Conservation (phyloP, 2,888 invertebrate genomes). For the Calliopum simillimum region DNA sequence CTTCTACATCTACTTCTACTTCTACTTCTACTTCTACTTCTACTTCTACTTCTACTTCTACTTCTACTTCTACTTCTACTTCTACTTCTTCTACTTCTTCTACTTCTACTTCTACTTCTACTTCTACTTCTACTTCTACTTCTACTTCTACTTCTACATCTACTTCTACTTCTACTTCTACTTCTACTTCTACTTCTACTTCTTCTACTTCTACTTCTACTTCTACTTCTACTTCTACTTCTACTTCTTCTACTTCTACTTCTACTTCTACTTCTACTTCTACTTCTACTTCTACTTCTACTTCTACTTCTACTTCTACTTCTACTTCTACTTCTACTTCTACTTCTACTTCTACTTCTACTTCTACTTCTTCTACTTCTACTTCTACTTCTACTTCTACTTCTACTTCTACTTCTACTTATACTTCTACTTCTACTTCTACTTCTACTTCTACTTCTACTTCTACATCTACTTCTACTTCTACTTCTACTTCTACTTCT, state of each 20-base stretch:
- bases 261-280: constrained; percentile 30
- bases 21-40: constrained; percentile 29
- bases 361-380: constrained; percentile 26
- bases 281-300: constrained; percentile 31
- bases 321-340: constrained; percentile 27
- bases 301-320: constrained; percentile 29
- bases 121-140: constrained; percentile 29
- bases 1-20: constrained; percentile 26
- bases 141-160: constrained; percentile 29
- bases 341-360: constrained; percentile 19
- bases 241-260: constrained; percentile 33
- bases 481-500: constrained; percentile 29
- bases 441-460: too few species aligned
- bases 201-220: constrained; percentile 34
- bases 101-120: constrained; percentile 28
- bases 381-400: constrained; percentile 33
- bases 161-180: constrained; percentile 30
- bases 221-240: constrained; percentile 35
- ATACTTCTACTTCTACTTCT: constrained; percentile 31
- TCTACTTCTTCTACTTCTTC: constrained; percentile 31
- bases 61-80: constrained; percentile 28
- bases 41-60: constrained; percentile 30
- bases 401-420: too few species aligned
- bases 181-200: constrained; percentile 31
- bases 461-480: constrained; percentile 26